Conservation (phyloP, 2,113 vertebrate genomes). For the Ophiodon elongatus region DNA sequence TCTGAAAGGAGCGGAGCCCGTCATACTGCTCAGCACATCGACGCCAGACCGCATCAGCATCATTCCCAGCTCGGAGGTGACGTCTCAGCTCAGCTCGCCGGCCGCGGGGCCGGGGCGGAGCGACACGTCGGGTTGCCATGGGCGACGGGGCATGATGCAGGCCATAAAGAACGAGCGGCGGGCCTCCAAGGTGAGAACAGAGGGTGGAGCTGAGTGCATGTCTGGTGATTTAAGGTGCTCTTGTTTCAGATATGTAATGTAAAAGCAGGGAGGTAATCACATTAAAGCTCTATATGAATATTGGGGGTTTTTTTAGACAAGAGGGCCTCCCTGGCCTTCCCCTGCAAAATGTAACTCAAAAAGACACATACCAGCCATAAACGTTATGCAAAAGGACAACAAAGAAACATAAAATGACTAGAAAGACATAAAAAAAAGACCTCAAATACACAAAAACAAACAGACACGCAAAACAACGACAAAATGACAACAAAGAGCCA, state of each 20-base stretch:
- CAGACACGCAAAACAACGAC: too few relatives aligned
- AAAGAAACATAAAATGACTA: too few relatives aligned
- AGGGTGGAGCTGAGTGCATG: background rate
- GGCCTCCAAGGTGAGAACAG: slow-evolving; percentile 89
- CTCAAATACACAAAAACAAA: too few relatives aligned
- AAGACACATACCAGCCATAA: too few relatives aligned
- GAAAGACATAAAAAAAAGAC: too few relatives aligned
- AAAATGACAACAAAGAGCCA: too few relatives aligned
- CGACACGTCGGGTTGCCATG: slow-evolving; percentile 82
- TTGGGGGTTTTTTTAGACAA: too few relatives aligned
- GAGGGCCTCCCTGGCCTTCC: too few relatives aligned
- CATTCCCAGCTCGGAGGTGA: slow-evolving; percentile 86
- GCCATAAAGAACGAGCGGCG: slow-evolving; percentile 97
- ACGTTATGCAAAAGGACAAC: too few relatives aligned
- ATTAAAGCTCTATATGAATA: too few relatives aligned
- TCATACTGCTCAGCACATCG: slow-evolving; percentile 74
- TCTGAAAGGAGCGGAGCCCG: slow-evolving; percentile 80
- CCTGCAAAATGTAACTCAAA: too few relatives aligned
- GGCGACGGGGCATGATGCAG: slow-evolving; percentile 96
- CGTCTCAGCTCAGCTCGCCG: slow-evolving; percentile 89
- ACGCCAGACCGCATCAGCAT: slow-evolving; percentile 85
- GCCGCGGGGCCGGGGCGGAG: slow-evolving; percentile 72
- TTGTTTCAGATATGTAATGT: background rate
- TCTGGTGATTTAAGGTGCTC: background rate
- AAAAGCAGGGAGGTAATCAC: background rate